Conservation (phyloP, 2,888 invertebrate genomes). For the Polymixis flavicincta region DNA sequence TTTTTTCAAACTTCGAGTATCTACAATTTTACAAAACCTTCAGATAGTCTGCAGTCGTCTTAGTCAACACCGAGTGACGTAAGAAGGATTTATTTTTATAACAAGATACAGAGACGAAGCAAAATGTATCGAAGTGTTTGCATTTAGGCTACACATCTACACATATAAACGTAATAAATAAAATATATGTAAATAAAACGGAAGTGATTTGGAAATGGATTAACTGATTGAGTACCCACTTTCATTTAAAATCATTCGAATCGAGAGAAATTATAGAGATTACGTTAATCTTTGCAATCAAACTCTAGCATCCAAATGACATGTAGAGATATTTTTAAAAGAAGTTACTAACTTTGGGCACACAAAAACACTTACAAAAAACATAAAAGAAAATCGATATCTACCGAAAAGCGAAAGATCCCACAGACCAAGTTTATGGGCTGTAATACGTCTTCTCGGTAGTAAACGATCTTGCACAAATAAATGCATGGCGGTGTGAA, state of each 20-base stretch:
- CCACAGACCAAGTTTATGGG: conserved; percentile 31
- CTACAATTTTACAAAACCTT: neutral
- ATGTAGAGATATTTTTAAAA: conserved; percentile 5
- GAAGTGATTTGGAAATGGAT: conserved; percentile 19
- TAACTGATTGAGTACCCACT: conserved; percentile 36
- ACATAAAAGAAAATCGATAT: conserved; percentile 12
- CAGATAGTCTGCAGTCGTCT: neutral
- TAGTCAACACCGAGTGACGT: neutral
- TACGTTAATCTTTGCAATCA: conserved; percentile 37
- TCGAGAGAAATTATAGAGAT: conserved; percentile 36
- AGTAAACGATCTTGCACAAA: conserved; percentile 58
- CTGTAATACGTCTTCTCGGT: conserved; percentile 44
- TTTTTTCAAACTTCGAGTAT: neutral
- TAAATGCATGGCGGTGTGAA: conserved; percentile 60
- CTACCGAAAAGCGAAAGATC: conserved; percentile 10
- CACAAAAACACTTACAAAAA: neutral
- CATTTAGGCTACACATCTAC: neutral
- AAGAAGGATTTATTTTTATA: conserved; percentile 4
- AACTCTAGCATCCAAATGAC: conserved; percentile 17
- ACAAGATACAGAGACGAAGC: no score
- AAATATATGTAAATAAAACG: no score
- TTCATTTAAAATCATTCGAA: conserved; percentile 32
- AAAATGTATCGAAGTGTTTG: neutral
- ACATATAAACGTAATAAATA: no score
- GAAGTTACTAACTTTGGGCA: neutral